Conservation (phyloP, 2,797 vertebrate genomes). For the Parotocinclus haroldoi region DNA sequence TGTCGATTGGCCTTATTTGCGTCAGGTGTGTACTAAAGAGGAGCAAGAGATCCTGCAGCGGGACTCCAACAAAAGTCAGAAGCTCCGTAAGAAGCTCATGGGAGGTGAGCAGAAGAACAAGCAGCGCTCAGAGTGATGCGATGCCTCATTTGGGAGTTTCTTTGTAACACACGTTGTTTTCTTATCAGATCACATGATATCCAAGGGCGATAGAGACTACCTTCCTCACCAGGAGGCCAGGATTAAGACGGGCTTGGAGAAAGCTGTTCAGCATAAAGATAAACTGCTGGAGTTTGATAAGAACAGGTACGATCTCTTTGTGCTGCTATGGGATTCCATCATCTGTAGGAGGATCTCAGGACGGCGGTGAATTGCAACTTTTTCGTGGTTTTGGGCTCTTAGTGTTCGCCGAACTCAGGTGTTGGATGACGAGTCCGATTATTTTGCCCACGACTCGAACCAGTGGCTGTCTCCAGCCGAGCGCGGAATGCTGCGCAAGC, state of each 20-base stretch:
- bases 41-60: slow-evolving; percentile 91
- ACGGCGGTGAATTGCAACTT: too few species aligned
- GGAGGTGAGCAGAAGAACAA: slow-evolving; percentile 71
- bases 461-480: slow-evolving; percentile 91
- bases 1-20: too few species aligned
- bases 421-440: slow-evolving; percentile 95
- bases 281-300: slow-evolving; percentile 92
- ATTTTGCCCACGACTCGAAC: slow-evolving; percentile 91
- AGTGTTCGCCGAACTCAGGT: slow-evolving; percentile 92
- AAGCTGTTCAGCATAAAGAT: slow-evolving; percentile 91
- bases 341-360: too few species aligned
- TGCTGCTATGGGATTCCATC: too few species aligned
- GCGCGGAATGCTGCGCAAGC: slow-evolving; percentile 78
- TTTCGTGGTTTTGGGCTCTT: slow-evolving; percentile 23
- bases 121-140: not conserved
- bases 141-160: not conserved
- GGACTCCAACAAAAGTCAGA: slow-evolving; percentile 98
- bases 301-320: slow-evolving; percentile 76
- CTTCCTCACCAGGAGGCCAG: slow-evolving; percentile 79
- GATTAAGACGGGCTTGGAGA: slow-evolving; percentile 83
- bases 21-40: slow-evolving; percentile 91
- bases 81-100: slow-evolving; percentile 92
- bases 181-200: slow-evolving; percentile 41
- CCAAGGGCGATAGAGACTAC: slow-evolving; percentile 75
- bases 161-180: not conserved